Conservation (phyloP, 2,888 invertebrate species). For the Saturnia pavonia region DNA sequence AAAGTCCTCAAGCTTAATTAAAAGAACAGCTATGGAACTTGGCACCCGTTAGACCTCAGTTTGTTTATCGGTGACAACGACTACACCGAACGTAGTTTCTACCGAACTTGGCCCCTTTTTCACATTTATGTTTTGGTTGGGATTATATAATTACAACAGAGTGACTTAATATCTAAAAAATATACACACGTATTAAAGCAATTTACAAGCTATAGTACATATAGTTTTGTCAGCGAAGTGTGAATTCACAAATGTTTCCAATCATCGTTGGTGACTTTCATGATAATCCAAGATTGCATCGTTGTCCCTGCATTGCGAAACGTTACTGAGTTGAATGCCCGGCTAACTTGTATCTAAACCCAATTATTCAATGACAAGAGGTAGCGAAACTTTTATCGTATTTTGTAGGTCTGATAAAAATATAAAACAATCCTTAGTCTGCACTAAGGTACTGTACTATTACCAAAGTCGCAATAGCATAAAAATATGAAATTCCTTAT, state of each 20-base stretch:
- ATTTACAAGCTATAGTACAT: neutral
- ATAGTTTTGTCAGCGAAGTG: neutral
- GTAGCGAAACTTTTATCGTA: neutral
- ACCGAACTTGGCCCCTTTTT: no score
- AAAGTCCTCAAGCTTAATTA: no score
- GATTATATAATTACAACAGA: no score
- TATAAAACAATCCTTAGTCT: neutral
- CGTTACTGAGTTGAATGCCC: conserved; percentile 19
- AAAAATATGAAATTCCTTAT: neutral
- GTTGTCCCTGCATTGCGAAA: conserved; percentile 18
- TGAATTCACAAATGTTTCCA: conserved; percentile 2
- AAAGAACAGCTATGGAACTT: no score
- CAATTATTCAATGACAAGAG: neutral
- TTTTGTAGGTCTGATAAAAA: neutral
- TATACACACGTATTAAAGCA: neutral
- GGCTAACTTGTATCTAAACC: conserved; percentile 15
- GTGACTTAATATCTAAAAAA: no score
- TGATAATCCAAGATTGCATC: conserved; percentile 16
- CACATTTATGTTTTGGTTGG: no score
- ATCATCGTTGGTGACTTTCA: conserved; percentile 16
- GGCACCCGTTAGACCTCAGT: no score
- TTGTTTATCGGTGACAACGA: no score
- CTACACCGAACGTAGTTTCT: no score
- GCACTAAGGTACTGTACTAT: no score
- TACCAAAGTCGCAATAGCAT: no score